Conservation (phyloP, 2,113 vertebrate species). For the Muscicapa adusta region DNA sequence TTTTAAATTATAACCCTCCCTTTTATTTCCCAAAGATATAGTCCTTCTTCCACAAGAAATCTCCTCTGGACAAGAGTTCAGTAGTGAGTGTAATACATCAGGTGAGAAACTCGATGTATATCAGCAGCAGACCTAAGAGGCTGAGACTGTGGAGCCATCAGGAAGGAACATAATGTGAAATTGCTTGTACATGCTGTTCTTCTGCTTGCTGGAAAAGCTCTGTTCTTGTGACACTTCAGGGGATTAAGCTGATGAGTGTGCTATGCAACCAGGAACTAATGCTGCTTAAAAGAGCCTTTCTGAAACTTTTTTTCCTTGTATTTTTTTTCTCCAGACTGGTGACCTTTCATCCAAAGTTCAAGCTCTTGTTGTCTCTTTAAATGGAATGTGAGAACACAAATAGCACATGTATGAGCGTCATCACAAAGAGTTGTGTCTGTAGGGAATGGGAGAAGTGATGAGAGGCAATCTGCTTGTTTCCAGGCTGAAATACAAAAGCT, state of each 20-base stretch:
- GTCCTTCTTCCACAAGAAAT: conserved; percentile 1
- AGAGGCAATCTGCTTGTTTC: not conserved
- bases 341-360: not conserved
- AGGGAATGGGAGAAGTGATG: not conserved
- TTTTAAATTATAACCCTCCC: not conserved
- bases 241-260: conserved; percentile 52
- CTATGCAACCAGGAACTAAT: conserved; percentile 23
- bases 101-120: not conserved
- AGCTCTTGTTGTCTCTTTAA: not conserved
- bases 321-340: not conserved
- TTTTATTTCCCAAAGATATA: not conserved
- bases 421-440: not conserved
- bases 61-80: not conserved
- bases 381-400: not conserved
- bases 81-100: not conserved
- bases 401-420: not conserved
- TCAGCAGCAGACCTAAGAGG: conserved; percentile 2
- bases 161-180: conserved; percentile 30
- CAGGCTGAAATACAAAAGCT: not conserved
- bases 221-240: conserved; percentile 45
- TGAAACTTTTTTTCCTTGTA: not conserved
- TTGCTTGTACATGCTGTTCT: conserved; percentile 28
- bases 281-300: not conserved
- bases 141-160: conserved; percentile 16
- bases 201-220: conserved; percentile 5